Evolutionary conservation across 2,888 invertebrate species (phyloP), one percentile per base, ranked within the genome.

Genomic region (Chrysomela aeneicollis): DNA sequence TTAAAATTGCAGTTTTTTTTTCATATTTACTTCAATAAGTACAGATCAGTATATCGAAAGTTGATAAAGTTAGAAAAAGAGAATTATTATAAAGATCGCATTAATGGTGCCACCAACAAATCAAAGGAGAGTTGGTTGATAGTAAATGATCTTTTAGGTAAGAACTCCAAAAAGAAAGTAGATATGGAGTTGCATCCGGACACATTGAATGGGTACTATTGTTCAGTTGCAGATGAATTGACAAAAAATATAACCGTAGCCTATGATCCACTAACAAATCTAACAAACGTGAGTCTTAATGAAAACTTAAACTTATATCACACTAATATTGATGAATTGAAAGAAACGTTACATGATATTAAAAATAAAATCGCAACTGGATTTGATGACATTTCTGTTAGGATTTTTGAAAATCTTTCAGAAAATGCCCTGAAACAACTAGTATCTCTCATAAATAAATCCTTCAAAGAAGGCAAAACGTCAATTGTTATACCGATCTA

Each of bases 211-310:
- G 22, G 10, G 22, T 51, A 51, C 51, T 51, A 51, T 51, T 22
- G 12, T 51, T 51, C 51, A 51, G 22, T 51, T 1, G 22, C 26
- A 51, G 26, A 51, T 51, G 51, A 51, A 51, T 51, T 51, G 51
- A 51, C 51, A 51, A 26, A 51, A 22, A 51, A 51, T 51, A 26
- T 51, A 51, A 51, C 1, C 12, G 26, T 26, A 26, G 15, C 51
- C 26, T 26, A 51, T 51, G 26, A 51, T 51, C 51, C 51, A 51
- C 51, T 51, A 6, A 26, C 26, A 12, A 51, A 51, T 26, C 9
- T 17, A 51, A 26, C 51, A 51, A 51, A 51, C 51, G 51, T 51
- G 26, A 51, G 51, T 51, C n/a, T 51, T 51, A 51, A 51, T 51
- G 51, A 51, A 51, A 51, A 51, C 51, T 4, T 21, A 26, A 50